Conservation (phyloP, 1,140 invertebrate genomes). For the Saccostrea glomerata region DNA sequence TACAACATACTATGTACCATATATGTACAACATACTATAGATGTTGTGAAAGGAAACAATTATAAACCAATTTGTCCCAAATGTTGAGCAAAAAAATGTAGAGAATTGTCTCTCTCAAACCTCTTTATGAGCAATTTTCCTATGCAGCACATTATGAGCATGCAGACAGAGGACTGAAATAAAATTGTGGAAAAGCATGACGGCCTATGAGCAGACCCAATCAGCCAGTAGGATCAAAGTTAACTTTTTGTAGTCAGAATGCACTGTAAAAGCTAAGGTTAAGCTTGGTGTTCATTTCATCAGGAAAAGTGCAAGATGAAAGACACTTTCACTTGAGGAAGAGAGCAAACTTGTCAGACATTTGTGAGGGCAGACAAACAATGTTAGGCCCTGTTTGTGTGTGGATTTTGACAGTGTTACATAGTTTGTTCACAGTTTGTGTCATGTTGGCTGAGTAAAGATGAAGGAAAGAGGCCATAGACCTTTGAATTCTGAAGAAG, state of each 20-base stretch:
- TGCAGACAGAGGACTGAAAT: too few relatives aligned
- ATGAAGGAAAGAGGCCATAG: background rate
- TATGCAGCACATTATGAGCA: background rate
- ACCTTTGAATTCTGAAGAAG: background rate
- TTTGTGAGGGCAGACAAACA: background rate
- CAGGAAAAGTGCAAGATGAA: constrained; percentile 5
- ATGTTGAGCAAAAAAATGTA: background rate
- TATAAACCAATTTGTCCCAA: background rate
- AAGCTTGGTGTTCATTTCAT: background rate
- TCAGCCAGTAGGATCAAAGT: background rate
- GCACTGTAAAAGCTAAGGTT: background rate
- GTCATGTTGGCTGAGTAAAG: background rate
- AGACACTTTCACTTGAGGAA: background rate
- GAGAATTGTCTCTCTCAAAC: background rate
- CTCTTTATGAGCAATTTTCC: background rate
- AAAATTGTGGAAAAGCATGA: too few relatives aligned
- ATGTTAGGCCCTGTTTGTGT: background rate
- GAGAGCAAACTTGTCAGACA: background rate
- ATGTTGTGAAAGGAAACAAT: background rate
- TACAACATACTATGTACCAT: background rate
- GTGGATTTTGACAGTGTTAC: constrained; percentile 1
- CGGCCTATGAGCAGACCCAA: background rate
- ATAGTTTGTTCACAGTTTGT: constrained; percentile 16
- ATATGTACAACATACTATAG: background rate
- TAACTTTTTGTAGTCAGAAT: background rate